Base-by-base conservation (phyloP, 23 tunicate genomes). In the Ascidia mentula region DNA sequence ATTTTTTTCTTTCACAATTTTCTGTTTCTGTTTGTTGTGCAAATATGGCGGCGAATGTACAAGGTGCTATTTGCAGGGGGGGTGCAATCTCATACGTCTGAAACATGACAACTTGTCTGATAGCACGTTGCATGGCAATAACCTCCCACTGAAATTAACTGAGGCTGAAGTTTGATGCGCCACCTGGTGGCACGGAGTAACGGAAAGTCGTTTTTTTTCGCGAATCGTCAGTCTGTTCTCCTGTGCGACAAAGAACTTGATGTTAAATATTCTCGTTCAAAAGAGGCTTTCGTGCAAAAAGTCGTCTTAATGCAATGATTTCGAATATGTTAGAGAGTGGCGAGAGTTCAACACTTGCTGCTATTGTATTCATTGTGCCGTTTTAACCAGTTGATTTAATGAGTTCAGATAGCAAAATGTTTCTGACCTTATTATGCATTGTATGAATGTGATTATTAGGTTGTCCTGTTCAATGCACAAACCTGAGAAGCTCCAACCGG, bases 401-500 rank as follows among this genome's bases (percentile, higher is more conserved):
- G n/a, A n/a, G n/a, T n/a, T n/a, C n/a, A n/a, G n/a, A n/a, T n/a
- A n/a, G n/a, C n/a, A n/a, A n/a, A n/a, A n/a, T n/a, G n/a, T n/a
- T n/a, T n/a, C n/a, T n/a, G n/a, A n/a, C n/a, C n/a, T n/a, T n/a
- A n/a, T n/a, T n/a, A n/a, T n/a, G n/a, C n/a, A n/a, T n/a, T n/a
- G n/a, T n/a, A n/a, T n/a, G n/a, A n/a, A n/a, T n/a, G n/a, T n/a
- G n/a, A n/a, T n/a, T n/a, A n/a, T n/a, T n/a, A n/a, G n/a, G n/a
- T n/a, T n/a, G n/a, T n/a, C n/a, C n/a, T n/a, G n/a, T n/a, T n/a
- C n/a, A n/a, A n/a, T n/a, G n/a, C 7, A 53, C 65, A 26, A 18
- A 82, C 93, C 93, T 71, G 93, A 82, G 77, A 88, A 88, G 46
- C 93, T 88, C 87, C 87, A 88, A 53, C 93, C 93, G 24, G 93